phyloP scores from a whole-genome alignment of 2,888 invertebrate species.

The Temnothorax rugatulus region DNA sequence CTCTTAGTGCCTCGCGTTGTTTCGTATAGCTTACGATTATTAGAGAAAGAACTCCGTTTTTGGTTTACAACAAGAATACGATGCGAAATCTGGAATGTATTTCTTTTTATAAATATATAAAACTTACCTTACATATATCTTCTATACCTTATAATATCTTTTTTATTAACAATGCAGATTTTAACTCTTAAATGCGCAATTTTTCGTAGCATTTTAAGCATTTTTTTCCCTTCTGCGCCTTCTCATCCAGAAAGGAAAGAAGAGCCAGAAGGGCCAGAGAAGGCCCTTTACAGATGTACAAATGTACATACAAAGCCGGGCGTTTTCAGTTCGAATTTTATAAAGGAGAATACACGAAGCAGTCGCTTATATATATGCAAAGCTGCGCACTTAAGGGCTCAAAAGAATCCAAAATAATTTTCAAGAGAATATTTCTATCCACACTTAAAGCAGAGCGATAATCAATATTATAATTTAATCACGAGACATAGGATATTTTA shows the following conservation, averaged over 20 bases:
- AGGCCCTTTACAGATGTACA: too few species aligned
- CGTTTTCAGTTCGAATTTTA: too few species aligned
- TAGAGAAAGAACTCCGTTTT: neutral
- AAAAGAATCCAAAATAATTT: neutral
- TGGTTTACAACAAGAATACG: neutral
- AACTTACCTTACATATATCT: neutral
- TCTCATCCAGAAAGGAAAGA: too few species aligned
- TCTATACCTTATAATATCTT: too few species aligned
- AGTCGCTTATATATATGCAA: too few species aligned
- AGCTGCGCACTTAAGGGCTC: too few species aligned
- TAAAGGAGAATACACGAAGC: too few species aligned
- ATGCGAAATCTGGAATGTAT: neutral
- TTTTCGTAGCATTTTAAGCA: too few species aligned
- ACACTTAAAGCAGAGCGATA: neutral
- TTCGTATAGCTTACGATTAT: conserved; percentile 1
- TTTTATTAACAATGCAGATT: neutral
- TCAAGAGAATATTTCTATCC: neutral
- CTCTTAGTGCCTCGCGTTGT: neutral
- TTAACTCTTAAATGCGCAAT: too few species aligned
- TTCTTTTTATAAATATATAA: neutral
- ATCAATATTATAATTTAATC: neutral
- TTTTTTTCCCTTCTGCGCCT: too few species aligned
- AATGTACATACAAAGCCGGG: too few species aligned
- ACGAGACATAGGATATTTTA: neutral
- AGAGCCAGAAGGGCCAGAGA: too few species aligned